A percentile compares a stretch with the other conserved stretches of the same genome.
Conservation (phyloP, 2,113 vertebrate species). For the Psittacara wagleri region DNA sequence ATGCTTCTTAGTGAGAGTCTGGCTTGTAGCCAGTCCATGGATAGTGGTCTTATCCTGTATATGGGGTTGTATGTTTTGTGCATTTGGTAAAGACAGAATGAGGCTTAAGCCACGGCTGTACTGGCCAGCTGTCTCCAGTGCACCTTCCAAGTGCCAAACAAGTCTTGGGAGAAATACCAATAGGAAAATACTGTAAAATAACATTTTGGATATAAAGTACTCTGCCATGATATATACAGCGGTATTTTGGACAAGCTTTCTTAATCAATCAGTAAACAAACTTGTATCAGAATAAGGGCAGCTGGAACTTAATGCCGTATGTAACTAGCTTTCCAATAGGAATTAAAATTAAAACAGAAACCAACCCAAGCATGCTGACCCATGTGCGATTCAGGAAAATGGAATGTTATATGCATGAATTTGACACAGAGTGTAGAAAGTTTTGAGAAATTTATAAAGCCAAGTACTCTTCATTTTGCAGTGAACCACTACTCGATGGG, state of each 20-base stretch:
- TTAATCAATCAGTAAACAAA: neutral
- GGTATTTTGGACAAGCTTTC: neutral
- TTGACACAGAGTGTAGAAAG: neutral
- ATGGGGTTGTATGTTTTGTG: rapidly evolving
- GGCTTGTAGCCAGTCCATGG: neutral
- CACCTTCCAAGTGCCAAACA: neutral
- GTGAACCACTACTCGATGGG: neutral
- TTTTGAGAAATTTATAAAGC: neutral
- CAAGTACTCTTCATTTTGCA: neutral
- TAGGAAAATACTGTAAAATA: neutral
- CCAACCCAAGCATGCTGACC: neutral
- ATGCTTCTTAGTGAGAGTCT: neutral
- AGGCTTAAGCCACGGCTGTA: neutral
- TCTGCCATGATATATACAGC: neutral
- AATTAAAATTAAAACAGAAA: neutral
- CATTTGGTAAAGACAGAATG: neutral
- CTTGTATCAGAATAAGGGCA: neutral
- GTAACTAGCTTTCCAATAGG: neutral
- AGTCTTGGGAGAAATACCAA: neutral
- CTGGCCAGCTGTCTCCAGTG: neutral
- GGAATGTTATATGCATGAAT: neutral
- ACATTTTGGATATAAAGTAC: neutral
- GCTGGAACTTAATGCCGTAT: neutral
- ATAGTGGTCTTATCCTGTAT: neutral
- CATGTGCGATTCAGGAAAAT: neutral